Percentiles rank a stretch among this genome's conserved stretches.
Evolutionary conservation across 1,140 invertebrate species (phyloP).

Genomic region (Andrena cerasifolii): DNA sequence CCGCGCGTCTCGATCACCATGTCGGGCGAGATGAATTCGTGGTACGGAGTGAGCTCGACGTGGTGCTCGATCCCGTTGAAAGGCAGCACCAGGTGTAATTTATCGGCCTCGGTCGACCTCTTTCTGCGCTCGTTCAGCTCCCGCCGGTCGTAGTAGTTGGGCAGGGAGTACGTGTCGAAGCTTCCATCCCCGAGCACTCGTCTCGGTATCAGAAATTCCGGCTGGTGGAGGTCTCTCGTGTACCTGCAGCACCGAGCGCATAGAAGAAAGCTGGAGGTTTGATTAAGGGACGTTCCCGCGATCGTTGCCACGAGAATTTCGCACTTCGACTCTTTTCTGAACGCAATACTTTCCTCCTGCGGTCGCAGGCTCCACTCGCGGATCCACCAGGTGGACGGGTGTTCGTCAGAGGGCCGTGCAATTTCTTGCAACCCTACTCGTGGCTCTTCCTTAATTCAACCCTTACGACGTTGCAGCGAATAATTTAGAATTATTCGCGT

Average conservation of each 20-base stretch:
- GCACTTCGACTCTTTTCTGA: no score
- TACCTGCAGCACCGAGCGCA: slow-evolving; percentile 68
- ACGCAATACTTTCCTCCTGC: background rate
- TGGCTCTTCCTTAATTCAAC: no score
- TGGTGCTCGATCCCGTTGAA: slow-evolving; percentile 80
- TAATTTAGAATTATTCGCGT: no score
- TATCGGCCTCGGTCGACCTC: slow-evolving; percentile 65
- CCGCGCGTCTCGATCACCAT: slow-evolving; percentile 83
- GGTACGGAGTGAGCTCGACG: slow-evolving; percentile 83
- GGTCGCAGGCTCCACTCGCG: no score
- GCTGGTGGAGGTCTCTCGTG: slow-evolving; percentile 78
- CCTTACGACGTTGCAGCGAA: no score
- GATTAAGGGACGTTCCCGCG: background rate
- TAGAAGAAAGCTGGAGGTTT: background rate
- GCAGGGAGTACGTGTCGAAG: slow-evolving; percentile 80
- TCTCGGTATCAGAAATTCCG: slow-evolving; percentile 81
- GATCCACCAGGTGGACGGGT: no score
- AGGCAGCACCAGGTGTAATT: slow-evolving; percentile 82
- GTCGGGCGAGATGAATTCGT: slow-evolving; percentile 83
- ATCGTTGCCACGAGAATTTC: no score
- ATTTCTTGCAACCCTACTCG: no score
- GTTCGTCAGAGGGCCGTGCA: no score
- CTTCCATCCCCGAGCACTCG: slow-evolving; percentile 79
- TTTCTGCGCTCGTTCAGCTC: slow-evolving; percentile 65
- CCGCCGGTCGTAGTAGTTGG: slow-evolving; percentile 77